A percentile compares a stretch with the other conserved stretches of the same genome.
These are phyloP conservation scores for Drosophila rellima DNA, from an alignment of 2,888 invertebrate genomes.

Conservation along the genomic window DNA sequence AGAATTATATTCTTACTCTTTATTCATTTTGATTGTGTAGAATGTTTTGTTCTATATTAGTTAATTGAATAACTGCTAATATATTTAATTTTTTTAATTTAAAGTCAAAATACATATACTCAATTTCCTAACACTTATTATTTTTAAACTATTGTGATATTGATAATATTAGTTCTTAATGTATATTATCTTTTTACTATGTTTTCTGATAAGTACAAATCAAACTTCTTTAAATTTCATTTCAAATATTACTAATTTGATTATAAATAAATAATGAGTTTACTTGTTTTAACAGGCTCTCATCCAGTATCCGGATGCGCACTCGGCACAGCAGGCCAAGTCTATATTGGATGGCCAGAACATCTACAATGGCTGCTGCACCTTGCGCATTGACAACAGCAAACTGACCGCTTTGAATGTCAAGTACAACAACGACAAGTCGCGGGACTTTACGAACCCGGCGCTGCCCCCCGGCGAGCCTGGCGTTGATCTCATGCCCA, in stretches of 20 bases:
- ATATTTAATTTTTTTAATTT: no score
- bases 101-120: no score
- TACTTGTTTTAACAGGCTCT: constrained; percentile 89
- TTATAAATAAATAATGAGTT: neutral
- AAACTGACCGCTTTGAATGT: constrained; percentile 99
- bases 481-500: constrained; percentile 88
- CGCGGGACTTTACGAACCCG: constrained; percentile 99
- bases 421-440: constrained; percentile 99
- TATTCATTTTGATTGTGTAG: neutral
- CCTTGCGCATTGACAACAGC: constrained; percentile 99
- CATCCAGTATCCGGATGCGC: constrained; percentile 99
- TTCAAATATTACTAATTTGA: neutral
- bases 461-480: constrained; percentile 97
- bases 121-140: no score
- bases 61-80: no score
- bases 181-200: neutral
- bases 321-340: constrained; percentile 98
- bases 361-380: constrained; percentile 99
- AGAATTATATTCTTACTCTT: neutral
- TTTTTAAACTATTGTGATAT: neutral
- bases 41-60: neutral
- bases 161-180: neutral
- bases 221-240: neutral
- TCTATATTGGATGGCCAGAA: constrained; percentile 98
- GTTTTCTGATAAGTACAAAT: neutral